Percentiles rank a stretch among this genome's conserved stretches.
Evolutionary conservation across 2,797 vertebrate species (phyloP).

Genomic region (Adrianichthys oophorus): DNA sequence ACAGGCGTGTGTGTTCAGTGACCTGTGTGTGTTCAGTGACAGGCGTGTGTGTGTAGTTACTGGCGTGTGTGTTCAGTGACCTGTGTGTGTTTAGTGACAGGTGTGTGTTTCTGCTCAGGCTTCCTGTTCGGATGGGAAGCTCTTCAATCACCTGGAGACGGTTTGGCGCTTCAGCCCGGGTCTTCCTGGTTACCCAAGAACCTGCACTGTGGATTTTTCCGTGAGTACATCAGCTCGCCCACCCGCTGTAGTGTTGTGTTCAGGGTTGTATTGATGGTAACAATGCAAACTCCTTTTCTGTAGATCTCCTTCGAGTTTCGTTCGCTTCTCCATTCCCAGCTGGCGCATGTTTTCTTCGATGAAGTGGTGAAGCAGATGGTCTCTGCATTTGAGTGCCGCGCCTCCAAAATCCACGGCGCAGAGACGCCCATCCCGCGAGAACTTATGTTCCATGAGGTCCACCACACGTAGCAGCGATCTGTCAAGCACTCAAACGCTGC

Average conservation of each 20-base stretch:
- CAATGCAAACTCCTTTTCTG: not conserved
- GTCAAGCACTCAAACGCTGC: not conserved
- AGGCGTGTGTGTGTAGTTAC: too few species aligned
- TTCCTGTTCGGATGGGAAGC: conserved; percentile 90
- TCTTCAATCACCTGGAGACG: conserved; percentile 95
- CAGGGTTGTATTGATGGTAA: too few species aligned
- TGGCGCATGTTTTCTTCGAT: conserved; percentile 91
- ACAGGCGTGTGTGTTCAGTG: too few species aligned
- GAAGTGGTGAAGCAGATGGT: conserved; percentile 98
- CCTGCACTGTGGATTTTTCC: conserved; percentile 92
- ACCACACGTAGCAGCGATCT: conserved; percentile 83
- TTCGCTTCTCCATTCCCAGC: conserved; percentile 92
- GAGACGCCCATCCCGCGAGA: conserved; percentile 92
- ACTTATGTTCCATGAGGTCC: conserved; percentile 92
- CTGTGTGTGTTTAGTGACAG: too few species aligned
- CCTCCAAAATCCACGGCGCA: conserved; percentile 83
- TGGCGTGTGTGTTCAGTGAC: too few species aligned
- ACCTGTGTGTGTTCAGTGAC: too few species aligned
- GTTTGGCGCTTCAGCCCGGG: conserved; percentile 96
- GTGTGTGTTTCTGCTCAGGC: conserved; percentile 73
- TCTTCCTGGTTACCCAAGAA: conserved; percentile 93
- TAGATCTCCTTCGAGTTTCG: conserved; percentile 97
- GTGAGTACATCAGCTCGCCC: conserved; percentile 75
- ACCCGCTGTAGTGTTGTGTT: not conserved
- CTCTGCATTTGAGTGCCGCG: conserved; percentile 88